Conservation (phyloP, 2,797 vertebrate species). For the Coranthus polyacanthus region DNA sequence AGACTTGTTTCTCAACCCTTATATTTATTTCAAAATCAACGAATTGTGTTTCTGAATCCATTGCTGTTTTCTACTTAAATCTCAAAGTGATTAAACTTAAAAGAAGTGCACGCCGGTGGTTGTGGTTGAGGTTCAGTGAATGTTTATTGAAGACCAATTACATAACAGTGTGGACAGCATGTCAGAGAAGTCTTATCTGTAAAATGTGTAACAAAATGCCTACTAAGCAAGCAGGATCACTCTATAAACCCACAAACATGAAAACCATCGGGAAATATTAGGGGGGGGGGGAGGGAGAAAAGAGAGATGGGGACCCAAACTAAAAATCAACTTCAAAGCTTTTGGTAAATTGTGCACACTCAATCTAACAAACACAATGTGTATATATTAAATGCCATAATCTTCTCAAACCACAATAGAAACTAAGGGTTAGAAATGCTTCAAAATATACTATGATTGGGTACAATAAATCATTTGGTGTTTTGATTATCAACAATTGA, state of each 20-base stretch:
- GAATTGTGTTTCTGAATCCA: neutral
- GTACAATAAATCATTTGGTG: constrained; percentile 74
- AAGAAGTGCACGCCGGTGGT: neutral
- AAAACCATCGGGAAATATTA: constrained; percentile 73
- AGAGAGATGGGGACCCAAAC: no score
- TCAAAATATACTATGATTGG: constrained; percentile 64
- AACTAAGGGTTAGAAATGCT: constrained; percentile 67
- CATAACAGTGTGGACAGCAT: constrained; percentile 75
- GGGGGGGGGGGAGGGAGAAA: constrained; percentile 51
- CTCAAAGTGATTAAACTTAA: constrained; percentile 21
- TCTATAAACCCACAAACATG: constrained; percentile 62
- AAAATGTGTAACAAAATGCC: constrained; percentile 70
- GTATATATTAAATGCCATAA: constrained; percentile 81
- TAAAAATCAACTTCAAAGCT: constrained; percentile 67
- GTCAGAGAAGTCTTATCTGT: constrained; percentile 64
- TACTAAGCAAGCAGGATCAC: constrained; percentile 77
- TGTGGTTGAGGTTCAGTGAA: constrained; percentile 66
- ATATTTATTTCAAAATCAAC: constrained; percentile 22
- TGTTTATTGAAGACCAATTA: constrained; percentile 85
- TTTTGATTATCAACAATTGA: constrained; percentile 64
- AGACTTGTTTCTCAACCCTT: neutral
- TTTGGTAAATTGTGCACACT: constrained; percentile 72
- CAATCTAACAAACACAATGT: constrained; percentile 67
- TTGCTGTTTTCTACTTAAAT: neutral
- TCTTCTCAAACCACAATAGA: constrained; percentile 69